Conservation (phyloP, 64 coral and sea anemone species). For the Catalaphyllia jardinei region DNA sequence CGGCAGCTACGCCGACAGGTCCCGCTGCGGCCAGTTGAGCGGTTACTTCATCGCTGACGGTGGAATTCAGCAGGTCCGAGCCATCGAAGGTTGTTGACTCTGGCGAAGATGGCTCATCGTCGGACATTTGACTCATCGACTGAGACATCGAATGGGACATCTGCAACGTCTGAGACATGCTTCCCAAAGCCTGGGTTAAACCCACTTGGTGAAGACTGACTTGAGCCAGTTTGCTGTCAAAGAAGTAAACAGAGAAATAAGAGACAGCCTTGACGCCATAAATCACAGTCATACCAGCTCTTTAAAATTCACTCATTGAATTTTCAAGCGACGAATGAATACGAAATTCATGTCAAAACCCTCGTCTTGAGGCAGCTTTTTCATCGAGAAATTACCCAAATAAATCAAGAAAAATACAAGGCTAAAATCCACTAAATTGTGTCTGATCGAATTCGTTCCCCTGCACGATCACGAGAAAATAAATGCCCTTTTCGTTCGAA, state of each 20-base stretch:
- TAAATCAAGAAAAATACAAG: background rate
- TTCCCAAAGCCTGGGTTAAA: constrained; percentile 80
- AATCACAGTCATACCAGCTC: constrained; percentile 18
- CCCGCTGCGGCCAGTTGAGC: constrained; percentile 92
- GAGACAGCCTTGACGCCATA: background rate
- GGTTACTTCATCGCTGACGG: constrained; percentile 90
- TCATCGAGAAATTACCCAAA: background rate
- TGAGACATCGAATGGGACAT: constrained; percentile 56
- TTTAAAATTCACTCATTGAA: constrained; percentile 27
- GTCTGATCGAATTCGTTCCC: background rate
- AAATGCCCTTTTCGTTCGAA: constrained; percentile 30
- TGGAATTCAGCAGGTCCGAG: constrained; percentile 80
- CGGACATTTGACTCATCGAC: constrained; percentile 58
- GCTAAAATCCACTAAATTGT: background rate
- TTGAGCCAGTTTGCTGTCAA: constrained; percentile 92
- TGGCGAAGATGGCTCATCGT: constrained; percentile 90
- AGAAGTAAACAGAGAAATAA: constrained; percentile 19
- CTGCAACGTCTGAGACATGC: constrained; percentile 60
- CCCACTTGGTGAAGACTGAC: constrained; percentile 83
- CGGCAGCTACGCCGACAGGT: constrained; percentile 90
- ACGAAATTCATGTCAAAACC: constrained; percentile 27
- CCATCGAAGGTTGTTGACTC: constrained; percentile 96
- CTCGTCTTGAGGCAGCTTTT: background rate
- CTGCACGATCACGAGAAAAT: background rate
- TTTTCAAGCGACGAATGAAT: constrained; percentile 50